Base-by-base conservation (phyloP, 37 sponge, comb jelly and placozoan genomes). In the Beroe forskalii region DNA sequence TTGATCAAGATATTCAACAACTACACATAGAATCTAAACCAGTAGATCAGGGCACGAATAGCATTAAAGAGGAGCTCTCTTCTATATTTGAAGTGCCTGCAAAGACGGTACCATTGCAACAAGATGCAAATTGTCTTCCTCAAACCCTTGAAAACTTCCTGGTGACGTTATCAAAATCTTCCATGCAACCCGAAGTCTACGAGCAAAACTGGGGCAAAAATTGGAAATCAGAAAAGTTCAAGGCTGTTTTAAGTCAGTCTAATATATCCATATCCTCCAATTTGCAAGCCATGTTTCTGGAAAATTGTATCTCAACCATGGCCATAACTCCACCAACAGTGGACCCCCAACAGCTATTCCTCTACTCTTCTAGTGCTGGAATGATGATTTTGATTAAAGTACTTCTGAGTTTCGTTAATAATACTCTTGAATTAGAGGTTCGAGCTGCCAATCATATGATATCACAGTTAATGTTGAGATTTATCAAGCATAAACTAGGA, bases 341-440 rank as follows among this genome's bases (percentile, higher is more conserved):
- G 1, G 86, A 80, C n/a, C 86, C 86, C 17, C 55, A 44, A n/a
- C 86, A 80, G 55, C 4, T 80, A 8, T 80, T 80, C 86, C 86
- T 80, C 4, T 44, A 80, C 27, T 44, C 86, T 1, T 41, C 55
- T 6, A 80, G 86, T 43, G 86, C 55, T 4, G 86, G 86, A 44
- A 40, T 44, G 31, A 32, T 80, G 8, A 25, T 44, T 0, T 44
- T 80, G 40, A 80, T 80, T 8, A 80, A 80, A 38, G 17, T 80
- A 1, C 30, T 80, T 44, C 44, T 80, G 27, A 44, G 55, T 41
- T 41, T 80, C 17, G 86, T 80, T 43, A 20, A 80, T 6, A 43
- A 80, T 25, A 44, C 86, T 3, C 40, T 80, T 25, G 86, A 80
- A 44, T 22, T 80, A 14, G 86, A 80, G 55, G 86, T 80, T 12